These are phyloP conservation scores for Promerops cafer DNA, from an alignment of 2,113 vertebrate genomes.

Conservation along the genomic window DNA sequence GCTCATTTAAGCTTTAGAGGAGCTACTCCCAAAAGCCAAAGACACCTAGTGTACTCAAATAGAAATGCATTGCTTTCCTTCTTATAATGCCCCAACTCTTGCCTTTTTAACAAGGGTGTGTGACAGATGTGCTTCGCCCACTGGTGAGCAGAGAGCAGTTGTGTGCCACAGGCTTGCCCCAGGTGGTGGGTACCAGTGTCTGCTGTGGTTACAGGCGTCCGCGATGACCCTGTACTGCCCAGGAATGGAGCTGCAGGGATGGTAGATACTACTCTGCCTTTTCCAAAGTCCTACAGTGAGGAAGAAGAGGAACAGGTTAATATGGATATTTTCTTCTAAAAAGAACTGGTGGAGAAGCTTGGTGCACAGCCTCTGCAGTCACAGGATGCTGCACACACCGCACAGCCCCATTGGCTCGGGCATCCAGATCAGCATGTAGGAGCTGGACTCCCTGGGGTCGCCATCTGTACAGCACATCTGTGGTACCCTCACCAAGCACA, in stretches of 20 bases:
- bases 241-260: neutral
- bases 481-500: neutral
- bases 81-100: neutral
- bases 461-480: neutral
- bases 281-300: neutral
- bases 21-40: neutral
- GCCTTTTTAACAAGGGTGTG: neutral
- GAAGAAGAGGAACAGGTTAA: neutral
- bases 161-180: neutral
- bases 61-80: neutral
- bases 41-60: neutral
- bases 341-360: neutral
- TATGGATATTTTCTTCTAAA: neutral
- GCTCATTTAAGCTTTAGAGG: neutral
- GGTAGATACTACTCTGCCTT: neutral
- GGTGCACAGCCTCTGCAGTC: neutral
- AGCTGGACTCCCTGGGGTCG: neutral
- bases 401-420: fast-evolving
- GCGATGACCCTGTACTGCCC: fast-evolving
- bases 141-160: neutral
- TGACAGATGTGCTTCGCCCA: neutral
- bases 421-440: neutral
- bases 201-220: neutral
- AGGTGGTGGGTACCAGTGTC: neutral
- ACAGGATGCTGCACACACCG: neutral